These are phyloP conservation scores for Tetragnatha versicolor DNA, from an alignment of 1,140 invertebrate genomes.

Conservation along the genomic window DNA sequence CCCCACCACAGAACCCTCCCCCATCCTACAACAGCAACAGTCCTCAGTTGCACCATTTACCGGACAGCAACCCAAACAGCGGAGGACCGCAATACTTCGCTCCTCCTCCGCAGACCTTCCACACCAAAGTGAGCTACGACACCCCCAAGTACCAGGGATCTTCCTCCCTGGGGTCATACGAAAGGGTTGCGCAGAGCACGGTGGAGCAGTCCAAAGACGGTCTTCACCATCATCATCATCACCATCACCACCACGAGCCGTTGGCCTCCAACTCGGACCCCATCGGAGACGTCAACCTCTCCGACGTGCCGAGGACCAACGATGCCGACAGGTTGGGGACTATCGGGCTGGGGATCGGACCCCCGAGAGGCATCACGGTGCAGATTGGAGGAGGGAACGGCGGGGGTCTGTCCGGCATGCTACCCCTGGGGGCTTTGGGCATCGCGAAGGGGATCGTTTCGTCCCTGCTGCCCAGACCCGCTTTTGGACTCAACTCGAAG, in stretches of 20 bases:
- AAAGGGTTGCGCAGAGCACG: constrained; percentile 20
- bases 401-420: neutral
- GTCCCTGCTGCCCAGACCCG: constrained; percentile 16
- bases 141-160: neutral
- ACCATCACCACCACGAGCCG: constrained; percentile 40
- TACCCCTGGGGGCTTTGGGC: constrained; percentile 40
- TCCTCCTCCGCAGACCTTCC: constrained; percentile 47
- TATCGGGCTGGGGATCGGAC: constrained; percentile 24
- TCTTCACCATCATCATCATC: constrained; percentile 33
- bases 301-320: constrained; percentile 17
- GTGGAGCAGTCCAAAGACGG: constrained; percentile 11
- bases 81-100: constrained; percentile 42
- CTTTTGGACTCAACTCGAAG: constrained; percentile 38
- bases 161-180: neutral
- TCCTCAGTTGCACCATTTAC: neutral
- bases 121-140: constrained; percentile 42
- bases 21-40: neutral
- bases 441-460: constrained; percentile 19
- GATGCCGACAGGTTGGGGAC: constrained; percentile 40
- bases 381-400: constrained; percentile 39
- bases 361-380: constrained; percentile 34
- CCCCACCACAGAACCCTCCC: too few relatives aligned
- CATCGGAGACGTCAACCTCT: constrained; percentile 30
- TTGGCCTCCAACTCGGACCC: neutral
- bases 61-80: neutral